A percentile compares a stretch with the other conserved stretches of the same genome.
Evolutionary conservation across 2,888 invertebrate species (phyloP).

Genomic region (Ceriagrion tenellum): DNA sequence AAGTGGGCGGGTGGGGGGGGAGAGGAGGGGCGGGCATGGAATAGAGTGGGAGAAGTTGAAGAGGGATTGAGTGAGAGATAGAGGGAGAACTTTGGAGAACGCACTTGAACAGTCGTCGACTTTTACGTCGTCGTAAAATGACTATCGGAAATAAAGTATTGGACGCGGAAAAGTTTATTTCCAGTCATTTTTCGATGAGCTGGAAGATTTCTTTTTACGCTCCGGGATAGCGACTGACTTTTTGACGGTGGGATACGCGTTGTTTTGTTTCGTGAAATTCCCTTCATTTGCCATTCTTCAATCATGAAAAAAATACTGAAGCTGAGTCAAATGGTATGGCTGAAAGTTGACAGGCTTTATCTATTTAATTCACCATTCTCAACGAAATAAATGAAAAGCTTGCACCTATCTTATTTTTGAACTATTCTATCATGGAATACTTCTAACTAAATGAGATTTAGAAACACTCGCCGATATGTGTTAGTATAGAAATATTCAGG

Average conservation of each 20-base stretch:
- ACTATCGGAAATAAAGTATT: slow-evolving; percentile 39
- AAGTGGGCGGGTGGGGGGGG: neutral
- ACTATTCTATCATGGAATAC: no score
- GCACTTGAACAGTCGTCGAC: slow-evolving; percentile 12
- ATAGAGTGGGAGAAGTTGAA: neutral
- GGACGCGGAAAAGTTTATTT: slow-evolving; percentile 8
- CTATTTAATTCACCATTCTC: no score
- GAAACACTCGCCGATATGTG: no score
- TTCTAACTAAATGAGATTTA: no score
- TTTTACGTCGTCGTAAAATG: slow-evolving; percentile 36
- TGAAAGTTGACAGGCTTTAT: no score
- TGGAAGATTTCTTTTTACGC: slow-evolving; percentile 14
- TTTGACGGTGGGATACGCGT: neutral
- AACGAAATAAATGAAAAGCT: no score
- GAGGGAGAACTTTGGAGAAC: neutral
- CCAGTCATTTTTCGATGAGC: slow-evolving; percentile 15
- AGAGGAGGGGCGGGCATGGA: neutral
- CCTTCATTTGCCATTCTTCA: neutral
- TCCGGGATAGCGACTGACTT: neutral
- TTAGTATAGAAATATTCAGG: no score
- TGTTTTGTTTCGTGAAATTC: neutral
- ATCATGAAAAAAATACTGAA: neutral
- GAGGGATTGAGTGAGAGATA: slow-evolving; percentile 19
- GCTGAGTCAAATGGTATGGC: no score
- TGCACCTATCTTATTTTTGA: no score